Evolutionary conservation across 2,113 vertebrate genomes (phyloP).

Genomic region (Austrofundulus limnaeus): DNA sequence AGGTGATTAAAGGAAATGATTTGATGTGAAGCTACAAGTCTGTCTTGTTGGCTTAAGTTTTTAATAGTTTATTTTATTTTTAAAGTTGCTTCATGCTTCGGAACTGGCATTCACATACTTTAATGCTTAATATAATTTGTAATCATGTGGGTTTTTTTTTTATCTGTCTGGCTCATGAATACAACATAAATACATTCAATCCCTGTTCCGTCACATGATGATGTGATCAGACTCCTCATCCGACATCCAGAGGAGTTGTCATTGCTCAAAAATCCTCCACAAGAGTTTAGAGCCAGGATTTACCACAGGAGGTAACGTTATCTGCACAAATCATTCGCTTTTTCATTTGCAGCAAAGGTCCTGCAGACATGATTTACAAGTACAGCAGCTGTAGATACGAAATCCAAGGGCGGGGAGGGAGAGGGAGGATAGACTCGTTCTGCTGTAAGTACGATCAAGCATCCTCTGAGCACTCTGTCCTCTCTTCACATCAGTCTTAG

Average conservation of each 20-base stretch:
- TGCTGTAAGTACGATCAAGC: conserved; percentile 33
- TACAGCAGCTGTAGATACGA: conserved; percentile 62
- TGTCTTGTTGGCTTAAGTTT: conserved; percentile 30
- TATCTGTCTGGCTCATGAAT: conserved; percentile 38
- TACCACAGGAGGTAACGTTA: conserved; percentile 61
- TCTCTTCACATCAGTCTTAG: conserved; percentile 22
- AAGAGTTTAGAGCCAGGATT: conserved; percentile 61
- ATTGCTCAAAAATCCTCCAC: conserved; percentile 44
- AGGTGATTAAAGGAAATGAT: conserved; percentile 49
- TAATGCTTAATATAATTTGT: conserved; percentile 41
- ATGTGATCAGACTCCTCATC: conserved; percentile 41
- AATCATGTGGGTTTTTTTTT: conserved; percentile 8
- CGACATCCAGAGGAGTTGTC: conserved; percentile 34
- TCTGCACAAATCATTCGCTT: conserved; percentile 70
- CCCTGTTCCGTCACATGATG: conserved; percentile 51
- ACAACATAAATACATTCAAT: conserved; percentile 54
- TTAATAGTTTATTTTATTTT: conserved; percentile 43
- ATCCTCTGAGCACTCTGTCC: conserved; percentile 17
- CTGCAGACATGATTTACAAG: conserved; percentile 67
- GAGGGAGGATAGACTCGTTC: conserved; percentile 31
- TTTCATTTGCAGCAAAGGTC: conserved; percentile 74
- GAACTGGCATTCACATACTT: conserved; percentile 11
- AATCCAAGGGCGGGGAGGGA: conserved; percentile 64
- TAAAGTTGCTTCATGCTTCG: conserved; percentile 18
- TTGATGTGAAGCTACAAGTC: conserved; percentile 45